A percentile compares a stretch with the other conserved stretches of the same genome.
These are phyloP conservation scores for Drosophila tanythrix DNA, from an alignment of 2,888 invertebrate genomes.

Conservation along the genomic window DNA sequence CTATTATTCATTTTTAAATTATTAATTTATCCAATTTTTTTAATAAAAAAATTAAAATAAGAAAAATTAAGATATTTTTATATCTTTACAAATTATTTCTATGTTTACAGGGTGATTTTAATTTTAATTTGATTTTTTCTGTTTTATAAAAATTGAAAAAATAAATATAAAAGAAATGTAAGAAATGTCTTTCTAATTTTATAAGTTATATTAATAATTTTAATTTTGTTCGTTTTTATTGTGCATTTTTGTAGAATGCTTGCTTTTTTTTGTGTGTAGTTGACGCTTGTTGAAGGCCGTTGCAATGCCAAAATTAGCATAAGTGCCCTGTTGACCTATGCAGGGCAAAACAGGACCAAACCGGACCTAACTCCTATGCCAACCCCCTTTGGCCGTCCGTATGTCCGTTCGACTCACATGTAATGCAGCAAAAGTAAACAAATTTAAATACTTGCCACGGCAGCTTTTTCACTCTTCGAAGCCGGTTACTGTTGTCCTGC, in stretches of 20 bases:
- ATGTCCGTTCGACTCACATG: conserved; percentile 17
- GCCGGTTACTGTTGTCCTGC: conserved; percentile 18
- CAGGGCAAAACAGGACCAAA: conserved; percentile 17
- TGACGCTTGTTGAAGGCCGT: conserved; percentile 9
- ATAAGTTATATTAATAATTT: not conserved
- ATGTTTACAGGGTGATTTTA: not conserved
- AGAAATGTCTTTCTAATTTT: not conserved
- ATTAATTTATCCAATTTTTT: not conserved
- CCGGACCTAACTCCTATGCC: conserved; percentile 20
- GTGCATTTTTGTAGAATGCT: not conserved
- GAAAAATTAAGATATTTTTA: not conserved
- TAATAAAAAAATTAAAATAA: not conserved
- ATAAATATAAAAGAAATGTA: not conserved
- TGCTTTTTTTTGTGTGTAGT: conserved; percentile 1
- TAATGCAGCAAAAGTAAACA: conserved; percentile 28
- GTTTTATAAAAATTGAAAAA: not conserved
- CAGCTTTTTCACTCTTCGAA: conserved; percentile 37
- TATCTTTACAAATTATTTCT: not conserved
- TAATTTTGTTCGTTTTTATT: not conserved
- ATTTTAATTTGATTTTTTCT: not conserved
- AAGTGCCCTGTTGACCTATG: conserved; percentile 39
- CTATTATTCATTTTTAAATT: too few species aligned
- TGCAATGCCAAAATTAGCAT: conserved; percentile 30
- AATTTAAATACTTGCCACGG: conserved; percentile 60
- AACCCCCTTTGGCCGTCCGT: conserved; percentile 33